These are phyloP conservation scores for Limnephilus rhombicus DNA, from an alignment of 2,888 invertebrate genomes.

Conservation along the genomic window DNA sequence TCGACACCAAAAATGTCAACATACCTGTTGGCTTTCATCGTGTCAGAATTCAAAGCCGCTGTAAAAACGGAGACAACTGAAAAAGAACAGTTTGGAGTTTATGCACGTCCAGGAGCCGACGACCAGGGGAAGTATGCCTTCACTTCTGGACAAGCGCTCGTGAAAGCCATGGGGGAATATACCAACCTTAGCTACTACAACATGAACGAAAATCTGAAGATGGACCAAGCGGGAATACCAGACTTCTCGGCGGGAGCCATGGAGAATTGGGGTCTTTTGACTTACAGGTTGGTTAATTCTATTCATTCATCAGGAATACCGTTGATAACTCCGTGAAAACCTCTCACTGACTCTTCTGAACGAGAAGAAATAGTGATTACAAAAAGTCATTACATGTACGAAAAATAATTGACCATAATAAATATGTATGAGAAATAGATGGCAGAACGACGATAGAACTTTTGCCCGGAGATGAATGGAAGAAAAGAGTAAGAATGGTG, in stretches of 20 bases:
- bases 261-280: slow-evolving; percentile 92
- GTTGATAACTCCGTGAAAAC: not conserved
- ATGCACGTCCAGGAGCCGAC: slow-evolving; percentile 74
- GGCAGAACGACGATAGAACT: too few relatives aligned
- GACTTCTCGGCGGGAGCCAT: slow-evolving; percentile 89
- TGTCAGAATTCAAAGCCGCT: slow-evolving; percentile 82
- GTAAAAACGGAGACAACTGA: not conserved
- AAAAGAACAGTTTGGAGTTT: slow-evolving; percentile 69
- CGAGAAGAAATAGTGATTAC: too few relatives aligned
- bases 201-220: slow-evolving; percentile 75
- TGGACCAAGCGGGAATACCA: slow-evolving; percentile 87
- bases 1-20: slow-evolving; percentile 86
- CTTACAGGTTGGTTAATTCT: slow-evolving; percentile 82
- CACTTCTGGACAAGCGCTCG: slow-evolving; percentile 72
- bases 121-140: slow-evolving; percentile 74
- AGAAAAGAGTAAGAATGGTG: too few relatives aligned
- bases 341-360: too few relatives aligned
- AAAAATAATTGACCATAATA: too few relatives aligned
- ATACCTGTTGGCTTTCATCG: slow-evolving; percentile 90
- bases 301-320: not conserved
- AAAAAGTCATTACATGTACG: too few relatives aligned
- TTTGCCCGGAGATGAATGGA: too few relatives aligned
- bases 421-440: too few relatives aligned
- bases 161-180: slow-evolving; percentile 77
- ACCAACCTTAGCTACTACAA: slow-evolving; percentile 75